phyloP scores from a whole-genome alignment of 1,140 invertebrate genomes.

The Onthophagus taurus region DNA sequence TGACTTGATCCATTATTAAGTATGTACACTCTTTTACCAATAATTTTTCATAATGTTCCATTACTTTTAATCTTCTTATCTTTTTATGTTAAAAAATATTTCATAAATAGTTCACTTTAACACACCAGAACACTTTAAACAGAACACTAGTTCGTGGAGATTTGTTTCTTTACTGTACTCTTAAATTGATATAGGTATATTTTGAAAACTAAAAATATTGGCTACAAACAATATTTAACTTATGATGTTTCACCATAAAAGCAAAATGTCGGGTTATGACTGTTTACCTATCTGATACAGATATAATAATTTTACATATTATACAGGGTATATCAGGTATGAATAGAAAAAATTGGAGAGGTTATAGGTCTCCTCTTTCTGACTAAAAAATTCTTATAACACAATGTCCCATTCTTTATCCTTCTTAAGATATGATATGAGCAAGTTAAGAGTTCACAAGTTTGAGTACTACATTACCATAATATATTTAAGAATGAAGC shows the following conservation, averaged over 20 bases:
- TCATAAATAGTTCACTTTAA: neutral
- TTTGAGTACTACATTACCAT: no score
- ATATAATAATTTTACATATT: neutral
- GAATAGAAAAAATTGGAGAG: neutral
- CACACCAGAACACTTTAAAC: no score
- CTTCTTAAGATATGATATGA: no score
- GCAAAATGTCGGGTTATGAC: neutral
- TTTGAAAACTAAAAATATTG: neutral
- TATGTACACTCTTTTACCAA: constrained; percentile 1
- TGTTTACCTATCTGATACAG: neutral
- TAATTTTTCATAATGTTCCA: neutral
- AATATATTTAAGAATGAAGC: no score
- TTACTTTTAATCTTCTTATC: neutral
- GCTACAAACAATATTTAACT: neutral
- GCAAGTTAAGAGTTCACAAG: no score
- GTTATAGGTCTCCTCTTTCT: neutral
- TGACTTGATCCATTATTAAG: neutral
- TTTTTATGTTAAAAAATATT: neutral
- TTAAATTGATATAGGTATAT: neutral
- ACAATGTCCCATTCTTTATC: no score
- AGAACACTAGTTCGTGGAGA: no score
- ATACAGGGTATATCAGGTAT: no score
- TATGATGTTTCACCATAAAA: neutral
- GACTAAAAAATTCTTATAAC: no score
- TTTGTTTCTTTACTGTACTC: no score